Percentiles rank a stretch among this genome's conserved stretches.
These are phyloP conservation scores for Drosophila grimshawi DNA, from an alignment of 1,140 invertebrate species.

Conservation along the genomic window DNA sequence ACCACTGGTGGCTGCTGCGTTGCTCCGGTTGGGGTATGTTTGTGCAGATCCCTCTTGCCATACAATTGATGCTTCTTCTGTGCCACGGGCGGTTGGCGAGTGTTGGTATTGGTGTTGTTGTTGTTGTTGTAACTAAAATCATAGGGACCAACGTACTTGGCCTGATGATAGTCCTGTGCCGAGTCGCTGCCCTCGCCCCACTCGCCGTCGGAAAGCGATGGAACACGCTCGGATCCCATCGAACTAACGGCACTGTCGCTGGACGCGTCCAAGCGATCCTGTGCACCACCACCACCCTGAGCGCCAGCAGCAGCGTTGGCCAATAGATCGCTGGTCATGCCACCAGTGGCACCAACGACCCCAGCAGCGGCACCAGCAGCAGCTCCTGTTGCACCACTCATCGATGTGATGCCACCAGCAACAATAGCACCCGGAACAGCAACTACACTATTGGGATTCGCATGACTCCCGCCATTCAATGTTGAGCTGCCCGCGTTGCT, in stretches of 20 bases:
- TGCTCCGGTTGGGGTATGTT: slow-evolving; percentile 63
- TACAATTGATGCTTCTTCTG: slow-evolving; percentile 97
- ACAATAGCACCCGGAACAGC: slow-evolving; percentile 22
- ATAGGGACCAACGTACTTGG: slow-evolving; percentile 91
- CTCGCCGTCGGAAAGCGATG: slow-evolving; percentile 93
- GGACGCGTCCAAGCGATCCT: slow-evolving; percentile 91
- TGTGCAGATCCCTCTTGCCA: slow-evolving; percentile 93
- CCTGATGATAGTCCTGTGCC: slow-evolving; percentile 87
- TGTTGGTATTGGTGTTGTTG: not conserved
- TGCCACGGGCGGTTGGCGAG: slow-evolving; percentile 88
- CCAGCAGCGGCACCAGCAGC: slow-evolving; percentile 52
- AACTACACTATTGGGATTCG: slow-evolving; percentile 43
- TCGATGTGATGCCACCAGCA: slow-evolving; percentile 68
- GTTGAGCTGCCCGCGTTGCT: slow-evolving; percentile 61
- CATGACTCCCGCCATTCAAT: slow-evolving; percentile 50
- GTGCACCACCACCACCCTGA: slow-evolving; percentile 67
- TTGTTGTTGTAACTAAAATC: slow-evolving; percentile 88
- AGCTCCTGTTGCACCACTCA: slow-evolving; percentile 68
- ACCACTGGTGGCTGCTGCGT: slow-evolving; percentile 46
- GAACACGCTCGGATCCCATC: slow-evolving; percentile 95
- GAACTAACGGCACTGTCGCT: slow-evolving; percentile 95
- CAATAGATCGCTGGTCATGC: slow-evolving; percentile 79
- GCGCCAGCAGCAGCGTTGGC: slow-evolving; percentile 56
- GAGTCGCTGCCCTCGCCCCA: slow-evolving; percentile 96
- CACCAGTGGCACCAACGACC: slow-evolving; percentile 64